Base-by-base conservation (phyloP, 2,888 invertebrate genomes). In the Aproaerema taeniolella region DNA sequence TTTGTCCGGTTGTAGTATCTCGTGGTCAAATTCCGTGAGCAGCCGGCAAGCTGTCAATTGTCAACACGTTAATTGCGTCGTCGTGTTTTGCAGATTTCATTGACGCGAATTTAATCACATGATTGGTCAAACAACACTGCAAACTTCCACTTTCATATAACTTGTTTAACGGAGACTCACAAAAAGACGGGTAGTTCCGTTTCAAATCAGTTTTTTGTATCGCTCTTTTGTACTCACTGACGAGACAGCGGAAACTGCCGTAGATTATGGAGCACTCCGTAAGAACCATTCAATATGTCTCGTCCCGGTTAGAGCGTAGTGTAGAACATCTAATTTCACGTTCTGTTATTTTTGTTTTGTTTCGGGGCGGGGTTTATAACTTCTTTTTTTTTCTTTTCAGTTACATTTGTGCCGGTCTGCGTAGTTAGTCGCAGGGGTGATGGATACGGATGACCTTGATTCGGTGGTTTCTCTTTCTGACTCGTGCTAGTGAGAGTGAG, bases 341-440 rank as follows among this genome's bases (percentile, higher is more conserved):
- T 54, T 47, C 47, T 37, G 43, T 44, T 51, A 54, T 31, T 55
- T 61, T 58, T 56, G 38, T 58, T 62, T 62, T 54, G 38, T 53
- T 57, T 30, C 37, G 43, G 49, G 43, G 35, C 41, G 51, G 58
- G 44, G 45, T 47, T 53, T 45, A 52, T 55, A 61, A 74, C 58
- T 76, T 71, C 73, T 76, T 67, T 72, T 73, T 79, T 80, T 82
- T 80, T 85, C 77, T 86, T 86, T 86, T 76, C 85, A 85, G 85
- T 83, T 80, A 59, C 74, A 52, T 75, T 71, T 74, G 73, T 61
- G 64, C 70, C 71, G 63, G 64, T 66, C 63, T 65, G 67, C 65
- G 66, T 80, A 68, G 67, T 70, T 57, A 71, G 64, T 71, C 64
- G 61, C 67, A 64, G 56, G 56, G 69, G 79, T 69, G 80, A 83